Conservation (phyloP, 1,140 invertebrate genomes). For the Lineus longissimus region DNA sequence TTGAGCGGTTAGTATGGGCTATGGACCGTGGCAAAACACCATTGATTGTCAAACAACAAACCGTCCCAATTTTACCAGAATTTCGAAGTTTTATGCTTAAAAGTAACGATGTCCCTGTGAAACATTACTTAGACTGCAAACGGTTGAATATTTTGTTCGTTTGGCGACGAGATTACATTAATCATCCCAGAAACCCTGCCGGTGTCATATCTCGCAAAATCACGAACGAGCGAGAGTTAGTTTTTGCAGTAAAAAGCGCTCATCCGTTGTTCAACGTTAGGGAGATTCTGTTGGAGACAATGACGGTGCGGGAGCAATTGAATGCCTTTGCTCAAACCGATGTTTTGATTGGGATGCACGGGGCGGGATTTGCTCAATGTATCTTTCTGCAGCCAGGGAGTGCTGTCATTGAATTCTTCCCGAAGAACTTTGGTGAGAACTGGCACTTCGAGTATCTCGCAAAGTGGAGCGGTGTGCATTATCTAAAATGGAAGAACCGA, state of each 20-base stretch:
- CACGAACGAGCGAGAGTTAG: slow-evolving; percentile 35
- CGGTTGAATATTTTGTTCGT: slow-evolving; percentile 36
- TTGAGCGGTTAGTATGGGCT: slow-evolving; percentile 33
- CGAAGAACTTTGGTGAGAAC: slow-evolving; percentile 35
- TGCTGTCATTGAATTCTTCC: slow-evolving; percentile 85
- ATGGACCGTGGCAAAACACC: slow-evolving; percentile 42
- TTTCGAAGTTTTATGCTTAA: slow-evolving; percentile 42
- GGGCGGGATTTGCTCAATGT: slow-evolving; percentile 88
- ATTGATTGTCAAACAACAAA: slow-evolving; percentile 25
- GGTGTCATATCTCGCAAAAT: slow-evolving; percentile 38
- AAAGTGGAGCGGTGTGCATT: slow-evolving; percentile 38
- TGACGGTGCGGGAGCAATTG: slow-evolving; percentile 36
- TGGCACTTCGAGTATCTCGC: slow-evolving; percentile 40
- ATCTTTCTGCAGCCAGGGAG: slow-evolving; percentile 94
- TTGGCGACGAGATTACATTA: slow-evolving; percentile 39
- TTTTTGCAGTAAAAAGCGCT: slow-evolving; percentile 12
- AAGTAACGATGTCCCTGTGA: slow-evolving; percentile 10
- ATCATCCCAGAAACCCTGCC: slow-evolving; percentile 39
- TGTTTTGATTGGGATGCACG: slow-evolving; percentile 94
- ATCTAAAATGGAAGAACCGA: slow-evolving; percentile 39
- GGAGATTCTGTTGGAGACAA: slow-evolving; percentile 37
- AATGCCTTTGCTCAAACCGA: slow-evolving; percentile 66
- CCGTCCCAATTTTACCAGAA: slow-evolving; percentile 39
- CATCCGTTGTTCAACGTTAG: slow-evolving; percentile 16
- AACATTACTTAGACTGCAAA: slow-evolving; percentile 24